Base-by-base conservation (phyloP, 1,140 invertebrate genomes). In the Scylla paramamosain region DNA sequence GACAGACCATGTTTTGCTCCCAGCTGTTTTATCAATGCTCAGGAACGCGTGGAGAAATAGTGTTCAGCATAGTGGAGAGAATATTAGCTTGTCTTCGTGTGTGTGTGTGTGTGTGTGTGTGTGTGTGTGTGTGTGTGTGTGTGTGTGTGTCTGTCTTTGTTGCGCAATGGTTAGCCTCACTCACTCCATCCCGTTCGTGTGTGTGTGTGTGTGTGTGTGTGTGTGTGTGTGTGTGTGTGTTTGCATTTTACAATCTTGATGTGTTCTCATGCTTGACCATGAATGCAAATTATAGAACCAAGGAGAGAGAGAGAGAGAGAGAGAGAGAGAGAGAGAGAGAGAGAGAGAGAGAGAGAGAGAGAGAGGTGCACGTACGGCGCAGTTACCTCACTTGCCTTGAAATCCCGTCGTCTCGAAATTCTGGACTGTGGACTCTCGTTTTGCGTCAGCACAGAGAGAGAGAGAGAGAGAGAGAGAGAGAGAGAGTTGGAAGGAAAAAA, bases 171-270 rank as follows among this genome's bases (percentile, higher is more conserved):
- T 67, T 67, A 67, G 59, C 59, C 59, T 67, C 59, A 6, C 10
- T 67, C 46, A 14, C 59, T 67, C 14, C 46, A 48, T n/a, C n/a
- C n/a, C n/a, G n/a, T n/a, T n/a, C n/a, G n/a, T n/a, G n/a, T n/a
- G n/a, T 6, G 48, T 6, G 48, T 52, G 48, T 52, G 48, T 52
- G 48, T 52, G 48, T 52, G 48, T 52, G 48, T 52, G 20, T 67
- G 59, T 67, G 59, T 67, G 59, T 67, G 59, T 67, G 59, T 67
- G 59, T 67, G 59, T 67, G 59, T 67, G 59, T 77, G 67, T 77
- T 25, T 77, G 67, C 20, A 20, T 59, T 12, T 59, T 59, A 59
- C 52, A 59, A 59, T 59, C 25, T n/a, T n/a, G 67, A n/a, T 77
- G 67, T 77, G 67, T 77, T 77, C 16, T 77, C 67, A 77, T 77